phyloP scores from a whole-genome alignment of 1,140 invertebrate genomes.

The Drosophila pseudoananassae region DNA sequence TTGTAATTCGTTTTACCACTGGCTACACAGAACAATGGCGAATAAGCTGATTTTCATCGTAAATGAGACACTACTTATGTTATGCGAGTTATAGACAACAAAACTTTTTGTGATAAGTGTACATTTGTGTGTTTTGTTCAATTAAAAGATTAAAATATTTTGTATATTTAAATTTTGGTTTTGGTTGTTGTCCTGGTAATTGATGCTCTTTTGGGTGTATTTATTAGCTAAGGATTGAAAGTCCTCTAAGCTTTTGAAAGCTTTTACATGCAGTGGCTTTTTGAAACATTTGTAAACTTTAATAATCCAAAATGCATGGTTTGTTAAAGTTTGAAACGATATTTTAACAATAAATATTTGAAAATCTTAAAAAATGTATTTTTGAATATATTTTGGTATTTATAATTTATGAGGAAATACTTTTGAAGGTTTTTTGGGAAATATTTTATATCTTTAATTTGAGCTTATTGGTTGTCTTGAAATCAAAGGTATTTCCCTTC shows the following conservation, averaged over 20 bases:
- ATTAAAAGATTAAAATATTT: conserved; percentile 49
- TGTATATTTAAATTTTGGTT: conserved; percentile 10
- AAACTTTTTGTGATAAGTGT: conserved; percentile 61
- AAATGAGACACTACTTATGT: conserved; percentile 16
- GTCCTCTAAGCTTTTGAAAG: neutral
- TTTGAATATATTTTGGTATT: neutral
- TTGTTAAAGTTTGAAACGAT: no score
- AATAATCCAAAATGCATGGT: no score
- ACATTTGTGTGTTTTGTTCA: conserved; percentile 58
- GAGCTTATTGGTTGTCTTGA: neutral
- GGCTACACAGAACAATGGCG: conserved; percentile 68
- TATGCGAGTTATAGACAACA: conserved; percentile 38
- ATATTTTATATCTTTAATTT: neutral
- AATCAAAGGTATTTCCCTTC: neutral
- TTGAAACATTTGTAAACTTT: no score
- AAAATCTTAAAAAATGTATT: neutral
- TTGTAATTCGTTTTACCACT: conserved; percentile 35
- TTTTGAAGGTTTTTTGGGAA: neutral
- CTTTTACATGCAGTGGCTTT: neutral
- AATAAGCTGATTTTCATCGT: conserved; percentile 51
- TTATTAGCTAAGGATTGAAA: neutral
- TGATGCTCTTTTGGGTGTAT: neutral
- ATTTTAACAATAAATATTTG: neutral
- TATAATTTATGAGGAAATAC: neutral
- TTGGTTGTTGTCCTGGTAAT: neutral